Base-by-base conservation (phyloP, 2,113 vertebrate genomes). In the Aspiorhynchus laticeps region DNA sequence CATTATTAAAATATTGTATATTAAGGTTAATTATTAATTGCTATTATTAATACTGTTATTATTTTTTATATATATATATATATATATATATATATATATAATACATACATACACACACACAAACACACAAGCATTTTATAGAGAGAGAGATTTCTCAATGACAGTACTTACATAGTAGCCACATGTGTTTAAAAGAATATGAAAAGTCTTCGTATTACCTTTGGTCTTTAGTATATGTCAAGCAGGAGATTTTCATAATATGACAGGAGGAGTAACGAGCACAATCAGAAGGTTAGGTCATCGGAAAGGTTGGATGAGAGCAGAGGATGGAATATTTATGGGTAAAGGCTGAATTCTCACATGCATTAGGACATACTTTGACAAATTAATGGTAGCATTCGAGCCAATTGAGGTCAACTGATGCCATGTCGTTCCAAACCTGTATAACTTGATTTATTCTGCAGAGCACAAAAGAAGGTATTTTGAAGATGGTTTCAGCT, bases 221-320 rank as follows among this genome's bases (percentile, higher is more conserved):
- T 81, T 43, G 79, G 14, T 43, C 36, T 83, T 67, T 9, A 19
- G 38, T 69, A 83, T 83, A 83, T 46, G 67, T 56, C 82, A 73
- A 15, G 12, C 15, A n/a, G 31, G 26, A 53, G 43, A 51, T 84
- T 84, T 84, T 56, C n/a, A 56, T 73, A 71, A 84, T 38, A 31
- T 21, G 41, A 67, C 80, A 69, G 26, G 63, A 83, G 74, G 48
- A 84, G 14, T 38, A 26, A 84, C 11, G 46, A 74, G 28, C 46
- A 84, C n/a, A 51, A 46, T 83, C 80, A 33, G 31, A 74, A 74
- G 67, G 82, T 84, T 31, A 74, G 67, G 65, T 56, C 82, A 74
- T 4, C 9, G 31, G 31, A 74, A 56, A 51, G 82, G 82, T n/a
- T 56, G 19, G 33, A 28, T 38, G 46, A 56, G 48, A 53, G 67